Conservation (phyloP, 2,797 vertebrate genomes). For the Loris lydekkerianus region DNA sequence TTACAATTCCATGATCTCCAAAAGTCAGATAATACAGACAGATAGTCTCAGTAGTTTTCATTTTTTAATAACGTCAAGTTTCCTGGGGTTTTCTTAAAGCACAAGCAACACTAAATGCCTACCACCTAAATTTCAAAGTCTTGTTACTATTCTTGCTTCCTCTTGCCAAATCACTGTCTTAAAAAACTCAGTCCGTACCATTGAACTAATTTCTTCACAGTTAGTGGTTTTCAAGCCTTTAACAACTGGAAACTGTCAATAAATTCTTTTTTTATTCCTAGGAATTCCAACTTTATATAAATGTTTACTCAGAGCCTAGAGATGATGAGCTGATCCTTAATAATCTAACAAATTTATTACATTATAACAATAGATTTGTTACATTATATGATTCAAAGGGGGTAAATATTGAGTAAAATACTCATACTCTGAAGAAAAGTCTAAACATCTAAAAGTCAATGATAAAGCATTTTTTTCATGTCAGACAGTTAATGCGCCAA, state of each 20-base stretch:
- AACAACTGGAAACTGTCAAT: neutral
- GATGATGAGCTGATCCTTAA: neutral
- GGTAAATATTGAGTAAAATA: constrained; percentile 40
- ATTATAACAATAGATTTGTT: neutral
- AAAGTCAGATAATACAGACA: constrained; percentile 30
- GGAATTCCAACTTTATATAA: constrained; percentile 51
- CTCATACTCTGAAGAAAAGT: neutral
- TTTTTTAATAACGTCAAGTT: neutral
- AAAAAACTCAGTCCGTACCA: neutral
- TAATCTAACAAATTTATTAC: neutral
- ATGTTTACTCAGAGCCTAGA: constrained; percentile 47
- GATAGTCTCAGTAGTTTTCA: neutral
- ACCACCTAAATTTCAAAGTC: neutral
- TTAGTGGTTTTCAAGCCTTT: neutral
- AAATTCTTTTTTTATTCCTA: constrained; percentile 36
- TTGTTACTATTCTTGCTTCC: neutral
- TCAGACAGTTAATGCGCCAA: no score
- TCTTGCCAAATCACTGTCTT: neutral
- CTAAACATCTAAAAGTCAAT: constrained; percentile 11
- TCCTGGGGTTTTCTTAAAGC: neutral
- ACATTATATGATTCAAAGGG: neutral
- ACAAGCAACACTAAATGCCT: neutral
- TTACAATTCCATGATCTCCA: neutral
- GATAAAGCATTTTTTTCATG: neutral
- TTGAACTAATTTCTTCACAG: constrained; percentile 45